phyloP scores from a whole-genome alignment of 2,797 vertebrate species.

The Fringilla coelebs region DNA sequence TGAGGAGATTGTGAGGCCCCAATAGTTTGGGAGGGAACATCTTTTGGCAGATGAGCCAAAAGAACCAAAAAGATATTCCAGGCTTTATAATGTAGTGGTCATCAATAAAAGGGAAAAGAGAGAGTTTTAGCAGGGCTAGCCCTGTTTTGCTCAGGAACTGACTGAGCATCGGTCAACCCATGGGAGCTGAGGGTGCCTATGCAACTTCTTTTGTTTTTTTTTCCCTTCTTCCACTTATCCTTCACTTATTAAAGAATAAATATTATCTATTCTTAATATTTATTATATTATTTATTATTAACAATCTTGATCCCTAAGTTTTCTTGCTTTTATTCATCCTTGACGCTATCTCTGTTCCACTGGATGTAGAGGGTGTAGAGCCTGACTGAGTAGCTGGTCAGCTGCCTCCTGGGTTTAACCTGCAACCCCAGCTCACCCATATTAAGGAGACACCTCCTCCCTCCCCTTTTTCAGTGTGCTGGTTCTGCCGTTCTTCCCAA shows the following conservation, averaged over 20 bases:
- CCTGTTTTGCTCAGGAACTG: neutral
- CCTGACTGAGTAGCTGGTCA: neutral
- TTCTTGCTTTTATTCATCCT: neutral
- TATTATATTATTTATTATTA: neutral
- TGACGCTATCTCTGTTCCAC: neutral
- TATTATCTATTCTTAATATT: neutral
- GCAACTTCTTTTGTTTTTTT: neutral
- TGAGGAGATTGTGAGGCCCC: accelerated
- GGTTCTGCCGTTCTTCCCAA: neutral
- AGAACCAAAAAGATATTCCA: neutral
- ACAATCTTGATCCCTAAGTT: neutral
- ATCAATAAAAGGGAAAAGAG: neutral
- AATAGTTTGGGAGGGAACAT: neutral
- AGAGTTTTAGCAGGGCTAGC: neutral
- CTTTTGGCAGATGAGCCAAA: neutral
- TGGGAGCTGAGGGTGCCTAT: neutral
- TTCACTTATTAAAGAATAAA: neutral
- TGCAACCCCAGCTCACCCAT: neutral
- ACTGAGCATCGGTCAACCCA: accelerated
- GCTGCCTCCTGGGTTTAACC: accelerated
- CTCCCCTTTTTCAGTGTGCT: neutral
- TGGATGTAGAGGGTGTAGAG: accelerated
- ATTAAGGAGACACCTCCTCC: accelerated
- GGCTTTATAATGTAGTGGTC: neutral
- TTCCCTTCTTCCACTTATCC: neutral